A percentile compares a stretch with the other conserved stretches of the same genome.
Evolutionary conservation across 1,140 invertebrate species (phyloP).

Genomic region (Drosophila bifasciata): DNA sequence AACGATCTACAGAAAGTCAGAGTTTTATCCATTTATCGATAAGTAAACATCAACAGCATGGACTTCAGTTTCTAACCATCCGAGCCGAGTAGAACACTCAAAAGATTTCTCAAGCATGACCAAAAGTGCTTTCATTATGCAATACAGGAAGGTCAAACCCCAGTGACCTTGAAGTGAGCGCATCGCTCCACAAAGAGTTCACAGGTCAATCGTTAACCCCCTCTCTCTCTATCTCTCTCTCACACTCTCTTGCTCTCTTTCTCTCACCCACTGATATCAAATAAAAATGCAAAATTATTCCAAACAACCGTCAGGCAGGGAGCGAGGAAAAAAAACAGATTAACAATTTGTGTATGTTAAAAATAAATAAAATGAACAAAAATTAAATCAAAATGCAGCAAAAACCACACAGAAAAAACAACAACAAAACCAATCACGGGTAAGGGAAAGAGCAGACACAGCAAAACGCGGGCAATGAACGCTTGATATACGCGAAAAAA

Average conservation of each 20-base stretch:
- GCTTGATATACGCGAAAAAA: conserved; percentile 76
- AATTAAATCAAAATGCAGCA: conserved; percentile 66
- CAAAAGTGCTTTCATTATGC: conserved; percentile 8
- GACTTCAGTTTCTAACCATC: too few species aligned
- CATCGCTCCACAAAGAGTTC: conserved; percentile 36
- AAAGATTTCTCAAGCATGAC: not conserved
- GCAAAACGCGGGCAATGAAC: conserved; percentile 73
- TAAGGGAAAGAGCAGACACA: conserved; percentile 33
- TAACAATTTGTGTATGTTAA: conserved; percentile 70
- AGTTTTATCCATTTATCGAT: not conserved
- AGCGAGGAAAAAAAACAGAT: conserved; percentile 42
- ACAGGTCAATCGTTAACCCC: conserved; percentile 29
- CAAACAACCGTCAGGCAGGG: conserved; percentile 37
- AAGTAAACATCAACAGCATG: too few species aligned
- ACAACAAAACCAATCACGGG: not conserved
- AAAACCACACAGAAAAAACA: conserved; percentile 28
- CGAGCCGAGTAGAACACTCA: not conserved
- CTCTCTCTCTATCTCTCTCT: not conserved
- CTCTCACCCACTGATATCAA: conserved; percentile 10
- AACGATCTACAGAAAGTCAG: not conserved
- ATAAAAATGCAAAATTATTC: conserved; percentile 37
- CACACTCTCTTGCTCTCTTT: too few species aligned
- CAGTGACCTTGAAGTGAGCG: conserved; percentile 55
- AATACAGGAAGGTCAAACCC: conserved; percentile 52
- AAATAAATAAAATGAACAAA: conserved; percentile 64